phyloP scores from a whole-genome alignment of 1,140 invertebrate genomes.

The Danaus plexippus region DNA sequence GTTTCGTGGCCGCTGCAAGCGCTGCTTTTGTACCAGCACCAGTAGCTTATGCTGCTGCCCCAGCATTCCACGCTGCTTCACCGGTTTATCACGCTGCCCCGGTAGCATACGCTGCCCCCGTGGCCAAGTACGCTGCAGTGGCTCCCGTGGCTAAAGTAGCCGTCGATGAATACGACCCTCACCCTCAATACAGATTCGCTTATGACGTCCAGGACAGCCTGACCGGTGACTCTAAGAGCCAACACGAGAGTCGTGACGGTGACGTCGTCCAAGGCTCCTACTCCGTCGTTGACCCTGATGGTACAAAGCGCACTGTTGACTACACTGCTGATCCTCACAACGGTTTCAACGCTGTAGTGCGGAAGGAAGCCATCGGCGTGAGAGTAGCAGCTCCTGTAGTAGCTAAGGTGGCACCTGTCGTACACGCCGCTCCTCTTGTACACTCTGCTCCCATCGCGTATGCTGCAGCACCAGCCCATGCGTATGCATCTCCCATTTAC shows the following conservation, averaged over 20 bases:
- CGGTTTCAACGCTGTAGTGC: conserved; percentile 71
- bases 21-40: conserved; percentile 43
- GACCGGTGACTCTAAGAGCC: conserved; percentile 78
- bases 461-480: conserved; percentile 21
- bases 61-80: conserved; percentile 70
- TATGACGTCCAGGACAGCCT: conserved; percentile 77
- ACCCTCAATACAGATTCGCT: conserved; percentile 76
- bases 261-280: conserved; percentile 76
- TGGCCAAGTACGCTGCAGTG: conserved; percentile 22
- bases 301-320: conserved; percentile 76
- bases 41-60: conserved; percentile 30
- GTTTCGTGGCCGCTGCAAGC: conserved; percentile 47
- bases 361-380: conserved; percentile 42
- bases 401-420: conserved; percentile 23
- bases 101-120: conserved; percentile 25
- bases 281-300: conserved; percentile 77
- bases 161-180: conserved; percentile 52
- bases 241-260: conserved; percentile 76
- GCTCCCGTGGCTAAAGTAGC: conserved; percentile 24
- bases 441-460: conserved; percentile 18
- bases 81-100: conserved; percentile 52
- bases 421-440: conserved; percentile 23
- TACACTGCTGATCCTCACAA: conserved; percentile 74
- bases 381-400: conserved; percentile 48
- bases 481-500: conserved; percentile 41